Base-by-base conservation (phyloP, 2,113 vertebrate species). In the Henicopernis longicauda region DNA sequence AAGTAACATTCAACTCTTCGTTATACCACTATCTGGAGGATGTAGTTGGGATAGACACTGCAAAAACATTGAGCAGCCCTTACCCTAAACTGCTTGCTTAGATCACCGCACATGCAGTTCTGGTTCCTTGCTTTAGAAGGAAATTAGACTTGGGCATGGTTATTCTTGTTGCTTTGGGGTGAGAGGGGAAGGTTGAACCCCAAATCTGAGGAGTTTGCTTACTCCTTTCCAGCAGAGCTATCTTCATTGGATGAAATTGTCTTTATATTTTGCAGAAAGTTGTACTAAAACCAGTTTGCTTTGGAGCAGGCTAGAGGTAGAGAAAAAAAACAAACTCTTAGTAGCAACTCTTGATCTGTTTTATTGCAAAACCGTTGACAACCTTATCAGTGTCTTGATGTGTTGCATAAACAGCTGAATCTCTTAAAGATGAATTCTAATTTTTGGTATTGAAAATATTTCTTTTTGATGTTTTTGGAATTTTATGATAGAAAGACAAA, bases 71-170 rank as follows among this genome's bases (percentile, higher is more conserved):
- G 16, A 76, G 29, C 13, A 27, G 11, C 23, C 31, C 18, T 23
- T 69, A 42, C 7, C 9, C 34, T 70, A 15, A 77, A 32, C 61
- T 47, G 11, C 36, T 71, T 82, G 17, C 7, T 32, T 10, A 12
- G 8, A 11, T 71, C 3, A 2, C 16, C 0, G 0, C 49, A 18
- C 17, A 2, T 54, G 52, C 18, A 44, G 29, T 69, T 91, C 55
- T 84, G 18, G 8, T 86, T 94, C 77, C 63, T 82, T 81, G 49
- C 45, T 81, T 91, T 65, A 19, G 50, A 69, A 22, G 25, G 77
- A 74, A 81, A n/a, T 57, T 25, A 26, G 36, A 29, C 6, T 67
- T 5, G 6, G 4, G 17, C 4, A 13, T 61, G 22, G 19, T 49
- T 92, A 6, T 54, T 88, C 67, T 36, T 44, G 17, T 57, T 80